Percentiles rank a stretch among this genome's conserved stretches.
Evolutionary conservation across 2,888 invertebrate genomes (phyloP).

Genomic region (Luperina testacea): DNA sequence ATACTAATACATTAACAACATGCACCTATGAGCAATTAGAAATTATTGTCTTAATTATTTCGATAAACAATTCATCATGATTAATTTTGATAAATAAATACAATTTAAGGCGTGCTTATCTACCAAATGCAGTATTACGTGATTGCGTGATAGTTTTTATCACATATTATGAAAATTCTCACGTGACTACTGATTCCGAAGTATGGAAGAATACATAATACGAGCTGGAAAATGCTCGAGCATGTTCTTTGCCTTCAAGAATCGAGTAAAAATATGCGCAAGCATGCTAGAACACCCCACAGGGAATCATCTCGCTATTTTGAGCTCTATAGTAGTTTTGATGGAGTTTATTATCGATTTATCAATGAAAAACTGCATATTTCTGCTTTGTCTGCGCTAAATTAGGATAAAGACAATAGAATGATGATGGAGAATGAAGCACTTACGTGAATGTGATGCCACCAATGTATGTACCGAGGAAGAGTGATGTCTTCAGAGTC

Average conservation of each 20-base stretch:
- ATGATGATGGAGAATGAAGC: background rate
- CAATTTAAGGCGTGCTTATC: slow-evolving; percentile 36
- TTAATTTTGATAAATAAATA: slow-evolving; percentile 12
- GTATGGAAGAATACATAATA: background rate
- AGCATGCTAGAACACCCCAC: background rate
- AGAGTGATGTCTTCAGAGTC: slow-evolving; percentile 95
- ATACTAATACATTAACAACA: background rate
- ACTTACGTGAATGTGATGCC: slow-evolving; percentile 96
- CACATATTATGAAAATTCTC: slow-evolving; percentile 60
- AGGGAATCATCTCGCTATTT: background rate
- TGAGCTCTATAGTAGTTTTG: background rate
- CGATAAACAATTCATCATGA: slow-evolving; percentile 22
- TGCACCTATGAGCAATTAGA: slow-evolving; percentile 7
- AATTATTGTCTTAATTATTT: slow-evolving; percentile 19
- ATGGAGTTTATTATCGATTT: background rate
- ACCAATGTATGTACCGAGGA: slow-evolving; percentile 97
- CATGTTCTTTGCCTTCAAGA: background rate
- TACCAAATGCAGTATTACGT: slow-evolving; percentile 4
- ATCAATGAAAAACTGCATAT: background rate
- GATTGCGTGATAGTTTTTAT: slow-evolving; percentile 21
- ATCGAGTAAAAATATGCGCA: background rate
- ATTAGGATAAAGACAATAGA: background rate
- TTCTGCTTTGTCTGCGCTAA: background rate
- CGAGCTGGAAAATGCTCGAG: background rate
- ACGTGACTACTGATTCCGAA: slow-evolving; percentile 89